Evolutionary conservation across 2,113 vertebrate genomes (phyloP).

Genomic region (Camelus dromedarius): DNA sequence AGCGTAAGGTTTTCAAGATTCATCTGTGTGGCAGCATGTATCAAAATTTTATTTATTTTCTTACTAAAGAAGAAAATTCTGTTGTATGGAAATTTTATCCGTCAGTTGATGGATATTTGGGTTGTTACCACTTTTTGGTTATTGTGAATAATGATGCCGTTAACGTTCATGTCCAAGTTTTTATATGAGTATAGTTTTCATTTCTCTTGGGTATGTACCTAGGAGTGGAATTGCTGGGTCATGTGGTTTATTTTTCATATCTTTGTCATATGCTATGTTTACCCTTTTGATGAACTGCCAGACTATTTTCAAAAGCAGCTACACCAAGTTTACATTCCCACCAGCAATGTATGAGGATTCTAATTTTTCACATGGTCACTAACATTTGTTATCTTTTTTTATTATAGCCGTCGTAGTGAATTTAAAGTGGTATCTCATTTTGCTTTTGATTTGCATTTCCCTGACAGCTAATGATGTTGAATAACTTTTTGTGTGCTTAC

Average conservation of each 20-base stretch:
- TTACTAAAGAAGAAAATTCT: not conserved
- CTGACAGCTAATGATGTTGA: not conserved
- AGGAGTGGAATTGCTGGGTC: not conserved
- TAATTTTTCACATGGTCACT: not conserved
- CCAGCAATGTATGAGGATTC: not conserved
- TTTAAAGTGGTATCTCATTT: not conserved
- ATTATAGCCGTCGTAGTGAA: not conserved
- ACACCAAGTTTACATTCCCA: not conserved
- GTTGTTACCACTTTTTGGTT: not conserved
- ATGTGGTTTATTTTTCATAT: not conserved
- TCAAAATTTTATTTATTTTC: not conserved
- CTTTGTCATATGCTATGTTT: slow-evolving; percentile 12
- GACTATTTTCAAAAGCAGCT: not conserved
- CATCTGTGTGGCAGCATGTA: not conserved
- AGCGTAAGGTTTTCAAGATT: not conserved
- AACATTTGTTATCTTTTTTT: not conserved
- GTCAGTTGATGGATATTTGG: not conserved
- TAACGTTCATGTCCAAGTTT: not conserved
- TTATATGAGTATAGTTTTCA: not conserved
- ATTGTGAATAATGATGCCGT: not conserved
- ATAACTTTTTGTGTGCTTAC: not conserved
- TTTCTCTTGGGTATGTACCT: not conserved
- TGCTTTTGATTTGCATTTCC: not conserved
- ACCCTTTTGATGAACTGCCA: not conserved
- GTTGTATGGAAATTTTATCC: not conserved